These are phyloP conservation scores for Macrochelys suwanniensis DNA, from an alignment of 2,797 vertebrate genomes.

Conservation along the genomic window DNA sequence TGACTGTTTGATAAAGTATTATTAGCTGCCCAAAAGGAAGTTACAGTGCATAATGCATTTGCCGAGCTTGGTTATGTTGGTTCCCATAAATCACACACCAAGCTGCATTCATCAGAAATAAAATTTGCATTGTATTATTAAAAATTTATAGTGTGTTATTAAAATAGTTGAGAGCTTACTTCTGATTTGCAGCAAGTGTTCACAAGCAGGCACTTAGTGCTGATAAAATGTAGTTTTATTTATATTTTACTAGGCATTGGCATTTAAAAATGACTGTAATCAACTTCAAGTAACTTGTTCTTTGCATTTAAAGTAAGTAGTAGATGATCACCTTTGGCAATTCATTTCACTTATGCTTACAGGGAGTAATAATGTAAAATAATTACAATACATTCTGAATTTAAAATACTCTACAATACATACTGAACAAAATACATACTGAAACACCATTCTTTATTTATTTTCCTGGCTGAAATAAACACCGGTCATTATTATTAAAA, in stretches of 20 bases:
- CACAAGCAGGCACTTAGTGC: neutral
- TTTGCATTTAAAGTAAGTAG: neutral
- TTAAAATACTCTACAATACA: neutral
- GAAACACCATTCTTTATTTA: neutral
- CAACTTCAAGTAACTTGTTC: neutral
- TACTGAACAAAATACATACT: neutral
- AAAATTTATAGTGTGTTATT: slow-evolving; percentile 4
- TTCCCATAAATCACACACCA: slow-evolving; percentile 43
- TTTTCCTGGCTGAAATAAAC: neutral
- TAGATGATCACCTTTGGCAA: neutral
- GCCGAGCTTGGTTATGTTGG: slow-evolving; percentile 21
- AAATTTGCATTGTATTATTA: slow-evolving; percentile 12
- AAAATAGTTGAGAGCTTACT: neutral
- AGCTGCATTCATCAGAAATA: slow-evolving; percentile 24
- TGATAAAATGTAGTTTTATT: neutral
- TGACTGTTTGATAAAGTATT: slow-evolving; percentile 44
- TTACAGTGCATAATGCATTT: neutral
- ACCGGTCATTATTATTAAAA: neutral
- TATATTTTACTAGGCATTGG: neutral
- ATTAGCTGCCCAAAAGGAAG: slow-evolving; percentile 48
- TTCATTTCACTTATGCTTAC: neutral
- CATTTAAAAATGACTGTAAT: slow-evolving; percentile 13
- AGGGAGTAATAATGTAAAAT: neutral
- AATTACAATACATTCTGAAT: neutral
- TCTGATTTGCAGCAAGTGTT: neutral